Base-by-base conservation (phyloP, 2,113 vertebrate species). In the Seriola aureovittata region DNA sequence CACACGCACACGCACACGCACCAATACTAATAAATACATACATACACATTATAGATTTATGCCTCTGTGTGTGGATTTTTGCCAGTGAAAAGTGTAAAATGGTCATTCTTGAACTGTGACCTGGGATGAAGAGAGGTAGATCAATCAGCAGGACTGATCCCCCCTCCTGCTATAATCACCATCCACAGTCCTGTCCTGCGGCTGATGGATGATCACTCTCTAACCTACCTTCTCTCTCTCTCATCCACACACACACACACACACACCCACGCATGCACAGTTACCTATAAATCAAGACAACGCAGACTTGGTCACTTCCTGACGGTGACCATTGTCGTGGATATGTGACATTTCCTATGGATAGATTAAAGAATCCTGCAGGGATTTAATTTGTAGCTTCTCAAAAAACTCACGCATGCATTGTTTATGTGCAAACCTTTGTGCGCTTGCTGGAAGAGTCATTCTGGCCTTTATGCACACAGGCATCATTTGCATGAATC, bases 51-150 rank as follows among this genome's bases (percentile, higher is more conserved):
- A 4, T 17, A 83, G 36, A 91, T 88, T 86, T 76, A 80, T 89
- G 72, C 29, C 34, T 38, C 17, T 57, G 58, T 6, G 16, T 71
- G 75, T 78, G 42, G 52, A 75, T 85, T 69, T 90, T 86, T 78
- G 32, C 78, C 52, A 13, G 48, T 72, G 75, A 80, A 84, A 87
- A 81, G 80, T 85, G 76, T 75, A 87, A 87, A 90, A 88, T 52
- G 81, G 71, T 85, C 81, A 80, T 72, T 92, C 42, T 87, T 92
- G 92, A 92, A 91, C 92, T 92, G 52, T 90, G 91, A 93, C 91
- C 92, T 23, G 44, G 65, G 71, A 82, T 62, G 60, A 21, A 52
- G 82, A 86, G 75, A 58, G 78, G 82, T 85, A 91, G 88, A 91
- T 94, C 88, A 82, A 90, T 94, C 92, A 89, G 82, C 29, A 48